Percentiles rank a stretch among this genome's conserved stretches.
phyloP scores from a whole-genome alignment of 1,140 invertebrate genomes.

The Aricia agestis region DNA sequence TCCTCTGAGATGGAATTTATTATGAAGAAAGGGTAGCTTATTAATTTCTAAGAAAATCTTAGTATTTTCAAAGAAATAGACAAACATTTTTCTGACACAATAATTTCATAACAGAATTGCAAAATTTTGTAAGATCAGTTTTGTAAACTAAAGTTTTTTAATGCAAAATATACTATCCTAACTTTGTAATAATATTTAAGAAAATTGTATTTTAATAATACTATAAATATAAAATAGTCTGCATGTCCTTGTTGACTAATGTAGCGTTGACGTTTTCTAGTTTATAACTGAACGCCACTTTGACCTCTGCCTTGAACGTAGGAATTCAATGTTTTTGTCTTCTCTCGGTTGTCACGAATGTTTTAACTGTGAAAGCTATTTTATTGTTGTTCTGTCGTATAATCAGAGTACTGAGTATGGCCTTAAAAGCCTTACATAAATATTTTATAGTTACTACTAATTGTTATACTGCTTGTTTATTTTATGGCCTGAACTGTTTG shows the following conservation, averaged over 20 bases:
- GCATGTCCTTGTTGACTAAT: neutral
- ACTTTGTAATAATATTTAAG: too few relatives aligned
- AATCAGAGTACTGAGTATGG: slow-evolving; percentile 16
- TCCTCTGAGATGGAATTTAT: too few relatives aligned
- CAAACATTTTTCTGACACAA: too few relatives aligned
- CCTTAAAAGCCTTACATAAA: neutral
- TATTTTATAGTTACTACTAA: neutral
- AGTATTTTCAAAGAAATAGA: too few relatives aligned
- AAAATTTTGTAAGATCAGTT: too few relatives aligned
- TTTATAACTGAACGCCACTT: slow-evolving; percentile 27
- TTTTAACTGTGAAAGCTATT: slow-evolving; percentile 28
- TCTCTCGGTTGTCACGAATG: slow-evolving; percentile 34
- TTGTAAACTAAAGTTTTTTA: too few relatives aligned
- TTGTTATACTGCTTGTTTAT: neutral
- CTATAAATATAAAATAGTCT: neutral
- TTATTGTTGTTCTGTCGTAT: slow-evolving; percentile 20
- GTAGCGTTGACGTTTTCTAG: slow-evolving; percentile 19
- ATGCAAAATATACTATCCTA: too few relatives aligned
- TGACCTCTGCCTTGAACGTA: slow-evolving; percentile 27
- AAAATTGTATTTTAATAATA: neutral
- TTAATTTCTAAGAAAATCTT: too few relatives aligned
- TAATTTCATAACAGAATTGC: too few relatives aligned
- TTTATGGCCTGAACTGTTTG: neutral
- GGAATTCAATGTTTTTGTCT: slow-evolving; percentile 27
- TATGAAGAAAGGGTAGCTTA: too few relatives aligned